Base-by-base conservation (phyloP, 2,888 invertebrate genomes). In the Cylindroiulus punctatus region DNA sequence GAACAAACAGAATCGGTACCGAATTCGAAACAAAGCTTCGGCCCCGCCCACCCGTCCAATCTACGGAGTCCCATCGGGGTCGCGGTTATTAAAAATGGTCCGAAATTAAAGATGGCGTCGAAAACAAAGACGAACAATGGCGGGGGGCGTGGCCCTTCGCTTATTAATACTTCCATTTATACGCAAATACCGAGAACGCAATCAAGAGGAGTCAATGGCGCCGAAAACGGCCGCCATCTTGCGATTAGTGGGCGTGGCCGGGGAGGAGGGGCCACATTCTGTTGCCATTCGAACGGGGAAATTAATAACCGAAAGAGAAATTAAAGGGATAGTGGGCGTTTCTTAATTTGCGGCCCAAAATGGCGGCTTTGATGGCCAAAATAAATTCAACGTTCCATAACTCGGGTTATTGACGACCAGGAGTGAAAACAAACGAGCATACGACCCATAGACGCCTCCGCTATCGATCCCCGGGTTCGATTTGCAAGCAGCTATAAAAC, bases 171-270 rank as follows among this genome's bases (percentile, higher is more conserved):
- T 65, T 26, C 5, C 22, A 65, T 65, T 65, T 26, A 5, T 26
- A 65, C 1, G n/a, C 52, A 52, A 52, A 52, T 52, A 65, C 19
- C n/a, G 10, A 65, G 26, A 65, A 65, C 19, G 26, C 26, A 65
- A 65, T 65, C 65, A 22, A 57, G 57, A 40, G n/a, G 57, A 57
- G 19, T 22, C 19, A 57, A 57, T 57, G 57, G 5, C 57, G 65
- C 65, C 65, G 65, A 65, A 65, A 65, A 65, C n/a, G 52, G 17
- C 52, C 52, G 52, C 52, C 52, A 52, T 52, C 52, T 52, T 52
- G 52, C n/a, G 52, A 52, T 52, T 52, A 52, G 52, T 52, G 52
- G 52, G 52, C 52, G 52, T 17, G 52, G 52, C 19, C 52, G 17
- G n/a, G 12, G 19, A n/a, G 52, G 52, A 1, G 52, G 52, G n/a